Percentiles rank a stretch among this genome's conserved stretches.
Evolutionary conservation across 2,888 invertebrate species (phyloP).

Genomic region (Andrena bicolor): DNA sequence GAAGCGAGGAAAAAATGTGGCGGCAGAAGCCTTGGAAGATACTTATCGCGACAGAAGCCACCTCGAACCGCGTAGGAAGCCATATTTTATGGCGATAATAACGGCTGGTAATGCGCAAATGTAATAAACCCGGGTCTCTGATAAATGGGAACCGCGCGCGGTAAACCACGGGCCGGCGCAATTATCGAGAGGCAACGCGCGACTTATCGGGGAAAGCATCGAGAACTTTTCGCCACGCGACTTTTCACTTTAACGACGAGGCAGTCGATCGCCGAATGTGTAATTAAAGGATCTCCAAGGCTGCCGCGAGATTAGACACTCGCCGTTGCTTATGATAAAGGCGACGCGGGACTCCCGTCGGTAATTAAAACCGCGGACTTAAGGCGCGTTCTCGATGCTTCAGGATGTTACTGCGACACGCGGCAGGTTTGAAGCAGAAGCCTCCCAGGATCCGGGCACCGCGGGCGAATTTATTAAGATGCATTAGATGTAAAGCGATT

Average conservation of each 20-base stretch:
- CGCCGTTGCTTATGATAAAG: no score
- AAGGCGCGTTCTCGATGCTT: no score
- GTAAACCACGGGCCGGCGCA: neutral
- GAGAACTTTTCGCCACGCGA: neutral
- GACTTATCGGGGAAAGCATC: neutral
- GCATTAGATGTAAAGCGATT: conserved; percentile 17
- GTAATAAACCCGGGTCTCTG: conserved; percentile 10
- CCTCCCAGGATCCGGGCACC: no score
- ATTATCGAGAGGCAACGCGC: neutral
- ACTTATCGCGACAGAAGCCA: conserved; percentile 49
- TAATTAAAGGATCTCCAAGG: no score
- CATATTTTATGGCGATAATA: conserved; percentile 51
- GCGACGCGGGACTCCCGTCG: no score
- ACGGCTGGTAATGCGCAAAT: conserved; percentile 23
- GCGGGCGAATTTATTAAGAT: conserved; percentile 16
- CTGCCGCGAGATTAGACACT: no score
- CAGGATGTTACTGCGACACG: no score
- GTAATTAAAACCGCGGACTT: no score
- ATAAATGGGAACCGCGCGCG: conserved; percentile 8
- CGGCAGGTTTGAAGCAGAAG: no score
- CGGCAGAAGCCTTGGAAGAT: conserved; percentile 36
- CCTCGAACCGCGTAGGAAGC: conserved; percentile 40
- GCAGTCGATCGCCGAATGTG: no score
- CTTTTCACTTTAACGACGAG: no score
- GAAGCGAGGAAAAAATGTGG: conserved; percentile 12